Base-by-base conservation (phyloP, 2,888 invertebrate genomes). In the Lycaena phlaeas region DNA sequence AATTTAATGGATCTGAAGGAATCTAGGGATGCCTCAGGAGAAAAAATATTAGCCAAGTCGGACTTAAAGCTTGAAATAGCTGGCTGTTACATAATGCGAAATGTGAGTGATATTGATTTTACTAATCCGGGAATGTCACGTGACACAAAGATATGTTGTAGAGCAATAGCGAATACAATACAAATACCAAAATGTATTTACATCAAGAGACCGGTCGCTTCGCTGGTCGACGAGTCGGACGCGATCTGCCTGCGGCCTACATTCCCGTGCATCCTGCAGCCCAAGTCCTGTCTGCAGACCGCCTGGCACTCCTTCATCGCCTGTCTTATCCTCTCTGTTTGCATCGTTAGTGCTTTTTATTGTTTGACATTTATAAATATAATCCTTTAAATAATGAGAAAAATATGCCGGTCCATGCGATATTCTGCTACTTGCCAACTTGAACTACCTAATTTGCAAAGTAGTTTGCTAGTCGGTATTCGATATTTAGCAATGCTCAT, bases 211-310 rank as follows among this genome's bases (percentile, higher is more conserved):
- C 53, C 63, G 6, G 74, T 74, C 22, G 52, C 68, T 0, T 62
- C 71, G 0, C 46, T 74, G 31, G 64, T 64, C 0, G 72, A 77
- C 17, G 75, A 76, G 41, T 60, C 76, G 0, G 79, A 79, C 36
- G 69, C 65, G 1, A 77, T 79, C 29, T 79, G 79, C 40, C 59
- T 79, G 12, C 67, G 74, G 1, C 58, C 75, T 1, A 71, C 68
- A 2, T 79, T 79, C 45, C 79, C 79, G 2, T 79, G 76, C 54
- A 77, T 79, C 46, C 52, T 79, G 38, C 77, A 75, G 54, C 78
- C 79, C 0, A 48, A 47, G 0, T 79, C 79, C 2, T 77, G 76
- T 0, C 51, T 79, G 30, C 67, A 63, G 26, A 43, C 58, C 1
- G 62, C 57, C 2, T 79, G 79, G 79, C 52, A 70, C 36, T 44